Evolutionary conservation across 2,797 vertebrate species (phyloP), one percentile per base, ranked within the genome.

Genomic region (Poecilia gillii): DNA sequence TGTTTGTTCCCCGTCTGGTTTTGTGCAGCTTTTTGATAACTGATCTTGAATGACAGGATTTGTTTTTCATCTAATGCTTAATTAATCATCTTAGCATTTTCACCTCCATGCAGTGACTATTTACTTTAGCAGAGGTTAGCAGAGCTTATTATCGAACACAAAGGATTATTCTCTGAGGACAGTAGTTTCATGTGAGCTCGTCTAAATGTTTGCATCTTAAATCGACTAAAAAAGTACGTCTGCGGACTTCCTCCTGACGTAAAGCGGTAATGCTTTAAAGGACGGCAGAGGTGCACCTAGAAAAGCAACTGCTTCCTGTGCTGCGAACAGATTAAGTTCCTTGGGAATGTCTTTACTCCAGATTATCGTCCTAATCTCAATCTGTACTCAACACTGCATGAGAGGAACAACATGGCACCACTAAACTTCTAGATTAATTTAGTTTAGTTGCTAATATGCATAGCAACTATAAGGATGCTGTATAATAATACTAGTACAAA

Each of bases 361-460:
- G 92, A 94, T 96, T 95, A 95, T 85, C 78, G 36, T 33, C 28
- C 83, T 95, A 94, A 95, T 95, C 94, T 91, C 90, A 94, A 92
- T 93, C 92, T 95, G 93, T 86, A 81, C 80, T 84, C 85, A 80
- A 84, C 74, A 70, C 81, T 18, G 53, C 57, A 25, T 47, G 39
- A 75, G 73, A 77, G 79, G 62, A 72, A 59, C 68, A 41, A 77
- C 64, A 49, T 51, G 64, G 36, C 72, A 71, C 20, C 51, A n/a
- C 3, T n/a, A 73, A 11, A 73, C 41, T 6, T n/a, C 23, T 43
- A 43, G 66, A n/a, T 43, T 6, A 4, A 70, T 25, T 25, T 43
- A 43, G 68, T 28, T 71, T n/a, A 14, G 25, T 71, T n/a, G 41
- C 4, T 2, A 5, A 39, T 25, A 70, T 43, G 4, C 3, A n/a